phyloP scores from a whole-genome alignment of 2,797 vertebrate species.

The Tokudaia tokunoshimensis region DNA sequence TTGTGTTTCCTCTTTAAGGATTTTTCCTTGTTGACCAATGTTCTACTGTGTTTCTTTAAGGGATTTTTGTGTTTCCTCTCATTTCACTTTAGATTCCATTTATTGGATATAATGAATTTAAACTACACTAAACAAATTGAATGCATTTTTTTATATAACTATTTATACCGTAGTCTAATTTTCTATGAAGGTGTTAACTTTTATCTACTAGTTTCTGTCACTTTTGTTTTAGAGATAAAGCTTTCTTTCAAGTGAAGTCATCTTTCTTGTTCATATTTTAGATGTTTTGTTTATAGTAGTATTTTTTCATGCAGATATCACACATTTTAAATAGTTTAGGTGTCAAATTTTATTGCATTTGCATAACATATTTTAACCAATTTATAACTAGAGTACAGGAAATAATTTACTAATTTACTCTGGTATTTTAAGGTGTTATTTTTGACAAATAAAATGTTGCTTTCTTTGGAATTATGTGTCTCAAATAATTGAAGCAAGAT shows the following conservation, averaged over 20 bases:
- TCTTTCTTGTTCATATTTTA: constrained; percentile 6
- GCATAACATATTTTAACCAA: neutral
- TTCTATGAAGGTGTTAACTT: constrained; percentile 12
- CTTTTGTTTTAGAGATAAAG: neutral
- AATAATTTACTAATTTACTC: constrained; percentile 24
- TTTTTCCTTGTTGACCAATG: no score
- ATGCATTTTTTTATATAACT: neutral
- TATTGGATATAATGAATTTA: neutral
- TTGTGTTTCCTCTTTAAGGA: no score
- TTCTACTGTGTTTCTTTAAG: no score
- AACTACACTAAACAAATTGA: neutral
- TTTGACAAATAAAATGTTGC: neutral
- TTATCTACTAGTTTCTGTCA: neutral
- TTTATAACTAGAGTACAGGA: neutral
- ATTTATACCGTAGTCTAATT: constrained; percentile 30
- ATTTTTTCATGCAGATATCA: neutral
- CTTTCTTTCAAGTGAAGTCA: neutral
- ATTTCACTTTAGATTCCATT: neutral
- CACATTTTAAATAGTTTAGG: neutral
- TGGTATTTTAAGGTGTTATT: constrained; percentile 25
- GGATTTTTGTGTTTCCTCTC: neutral
- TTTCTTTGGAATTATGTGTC: constrained; percentile 12
- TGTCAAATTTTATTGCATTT: constrained; percentile 1
- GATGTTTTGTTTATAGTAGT: neutral
- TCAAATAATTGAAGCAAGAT: constrained; percentile 2